Conservation (phyloP, 2,113 vertebrate species). For the Ptilorrhoa leucosticta region DNA sequence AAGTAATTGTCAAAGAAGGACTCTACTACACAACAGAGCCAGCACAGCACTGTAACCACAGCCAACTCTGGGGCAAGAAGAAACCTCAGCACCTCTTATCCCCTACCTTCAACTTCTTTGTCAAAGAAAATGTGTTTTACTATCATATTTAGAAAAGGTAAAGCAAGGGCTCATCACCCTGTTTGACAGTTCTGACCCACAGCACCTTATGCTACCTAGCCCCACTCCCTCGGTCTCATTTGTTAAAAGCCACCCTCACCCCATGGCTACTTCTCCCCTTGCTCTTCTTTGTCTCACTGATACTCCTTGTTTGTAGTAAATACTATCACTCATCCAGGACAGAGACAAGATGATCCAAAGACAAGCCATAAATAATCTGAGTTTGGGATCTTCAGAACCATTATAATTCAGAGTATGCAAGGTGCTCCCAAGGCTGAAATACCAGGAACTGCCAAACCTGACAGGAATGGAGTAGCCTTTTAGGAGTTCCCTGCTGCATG, state of each 20-base stretch:
- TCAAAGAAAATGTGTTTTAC: neutral
- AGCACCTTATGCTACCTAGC: neutral
- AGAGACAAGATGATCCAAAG: neutral
- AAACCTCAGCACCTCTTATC: neutral
- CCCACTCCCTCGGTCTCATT: neutral
- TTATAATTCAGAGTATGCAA: neutral
- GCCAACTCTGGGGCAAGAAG: neutral
- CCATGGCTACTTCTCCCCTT: neutral
- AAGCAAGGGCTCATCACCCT: neutral
- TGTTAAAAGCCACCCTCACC: neutral
- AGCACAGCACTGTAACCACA: neutral
- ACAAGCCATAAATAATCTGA: neutral
- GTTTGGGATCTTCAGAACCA: neutral
- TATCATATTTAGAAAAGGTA: neutral
- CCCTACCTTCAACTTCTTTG: neutral
- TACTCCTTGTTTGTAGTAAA: neutral
- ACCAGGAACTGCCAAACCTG: accelerated
- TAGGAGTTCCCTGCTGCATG: neutral
- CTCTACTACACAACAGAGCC: neutral
- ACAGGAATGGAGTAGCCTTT: neutral
- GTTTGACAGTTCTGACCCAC: neutral
- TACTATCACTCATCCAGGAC: neutral
- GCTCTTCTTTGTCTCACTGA: neutral
- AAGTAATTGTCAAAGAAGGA: neutral
- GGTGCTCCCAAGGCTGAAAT: neutral